Conservation (phyloP, 2,113 vertebrate species). For the Aptenodytes forsteri region DNA sequence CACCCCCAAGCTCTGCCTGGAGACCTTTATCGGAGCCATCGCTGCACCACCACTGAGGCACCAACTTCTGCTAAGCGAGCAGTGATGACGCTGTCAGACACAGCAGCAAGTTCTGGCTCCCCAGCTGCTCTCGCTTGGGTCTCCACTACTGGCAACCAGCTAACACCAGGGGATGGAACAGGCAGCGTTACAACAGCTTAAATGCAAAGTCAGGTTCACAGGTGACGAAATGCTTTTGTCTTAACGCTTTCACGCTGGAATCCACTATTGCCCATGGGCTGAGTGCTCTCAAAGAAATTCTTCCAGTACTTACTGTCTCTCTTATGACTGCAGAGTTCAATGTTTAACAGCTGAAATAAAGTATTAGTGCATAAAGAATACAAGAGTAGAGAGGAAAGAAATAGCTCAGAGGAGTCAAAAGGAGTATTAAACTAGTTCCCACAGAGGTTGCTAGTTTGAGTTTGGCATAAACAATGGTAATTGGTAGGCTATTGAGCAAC, state of each 20-base stretch:
- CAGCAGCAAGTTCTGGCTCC: neutral
- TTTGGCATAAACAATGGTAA: neutral
- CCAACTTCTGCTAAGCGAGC: neutral
- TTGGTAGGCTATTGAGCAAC: neutral
- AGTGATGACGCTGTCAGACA: neutral
- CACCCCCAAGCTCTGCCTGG: neutral
- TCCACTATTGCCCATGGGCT: constrained; percentile 10
- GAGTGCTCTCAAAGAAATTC: neutral
- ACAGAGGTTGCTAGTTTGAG: neutral
- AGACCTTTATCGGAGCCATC: neutral
- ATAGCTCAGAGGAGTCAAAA: neutral
- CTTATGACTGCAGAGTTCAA: neutral
- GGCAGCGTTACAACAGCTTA: neutral
- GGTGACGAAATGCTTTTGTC: constrained; percentile 35
- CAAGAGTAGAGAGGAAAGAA: neutral
- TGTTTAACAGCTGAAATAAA: constrained; percentile 5
- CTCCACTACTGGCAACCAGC: neutral
- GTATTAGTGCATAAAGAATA: neutral
- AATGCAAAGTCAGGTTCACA: neutral
- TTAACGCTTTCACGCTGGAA: neutral
- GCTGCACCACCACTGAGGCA: neutral
- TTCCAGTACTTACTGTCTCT: neutral
- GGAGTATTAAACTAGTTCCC: neutral
- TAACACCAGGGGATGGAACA: neutral
- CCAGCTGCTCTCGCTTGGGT: neutral